phyloP scores from a whole-genome alignment of 2,888 invertebrate genomes.

The Torymus aiolomorphi region DNA sequence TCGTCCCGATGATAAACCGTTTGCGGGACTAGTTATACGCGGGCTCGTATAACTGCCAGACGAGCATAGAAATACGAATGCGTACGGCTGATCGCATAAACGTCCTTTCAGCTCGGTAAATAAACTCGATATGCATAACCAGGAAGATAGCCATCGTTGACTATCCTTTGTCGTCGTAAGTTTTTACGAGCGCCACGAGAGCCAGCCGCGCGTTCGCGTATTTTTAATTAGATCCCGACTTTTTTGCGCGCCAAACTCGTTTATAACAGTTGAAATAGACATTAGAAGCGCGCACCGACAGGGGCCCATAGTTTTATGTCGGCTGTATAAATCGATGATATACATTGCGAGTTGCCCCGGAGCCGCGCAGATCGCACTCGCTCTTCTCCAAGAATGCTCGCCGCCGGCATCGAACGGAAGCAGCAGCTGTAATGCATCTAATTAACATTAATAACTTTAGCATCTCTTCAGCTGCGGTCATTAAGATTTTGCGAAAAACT shows the following conservation, averaged over 20 bases:
- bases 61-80: constrained; percentile 32
- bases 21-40: constrained; percentile 32
- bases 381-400: constrained; percentile 25
- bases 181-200: constrained; percentile 4
- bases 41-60: constrained; percentile 35
- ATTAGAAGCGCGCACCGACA: constrained; percentile 12
- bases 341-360: neutral
- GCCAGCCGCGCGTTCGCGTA: neutral
- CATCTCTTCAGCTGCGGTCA: neutral
- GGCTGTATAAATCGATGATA: constrained; percentile 34
- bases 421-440: constrained; percentile 42
- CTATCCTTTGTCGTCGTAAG: constrained; percentile 40
- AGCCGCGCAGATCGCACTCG: neutral
- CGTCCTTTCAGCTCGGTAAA: constrained; percentile 51
- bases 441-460: constrained; percentile 40
- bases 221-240: constrained; percentile 32
- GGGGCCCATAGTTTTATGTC: constrained; percentile 28
- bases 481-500: constrained; percentile 10
- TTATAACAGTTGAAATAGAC: constrained; percentile 43
- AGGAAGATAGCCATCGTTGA: constrained; percentile 36
- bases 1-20: constrained; percentile 51
- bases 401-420: constrained; percentile 35
- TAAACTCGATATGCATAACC: constrained; percentile 45
- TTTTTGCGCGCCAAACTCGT: constrained; percentile 36
- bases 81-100: constrained; percentile 33